Base-by-base conservation (phyloP, 2,888 invertebrate genomes). In the Phyllotreta striolata region DNA sequence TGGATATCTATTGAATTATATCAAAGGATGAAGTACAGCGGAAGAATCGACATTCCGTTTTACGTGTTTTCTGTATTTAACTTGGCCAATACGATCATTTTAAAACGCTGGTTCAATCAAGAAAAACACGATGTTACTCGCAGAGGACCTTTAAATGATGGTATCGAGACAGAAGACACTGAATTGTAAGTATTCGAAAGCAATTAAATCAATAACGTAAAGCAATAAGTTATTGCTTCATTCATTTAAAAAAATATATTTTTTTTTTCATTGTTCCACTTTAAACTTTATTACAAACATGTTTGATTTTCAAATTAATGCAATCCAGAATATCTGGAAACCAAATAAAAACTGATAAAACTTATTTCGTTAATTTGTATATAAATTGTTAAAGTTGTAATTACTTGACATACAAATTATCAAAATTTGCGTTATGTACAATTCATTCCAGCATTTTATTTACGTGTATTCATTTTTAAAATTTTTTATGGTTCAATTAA, bases 161-260 rank as follows among this genome's bases (percentile, higher is more conserved):
- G n/a, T 57, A 6, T 6, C 9, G 39, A 13, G 34, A 6, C n/a
- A 35, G 49, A 35, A 51, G 51, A 9, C 9, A 51, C 34, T 24
- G 51, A 51, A 51, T 13, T 58, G 58, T 58, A 39, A 58, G 58
- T 58, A 58, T 39, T 43, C 8, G 43, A 44, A 47, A 13, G n/a
- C 8, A 12, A 43, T 13, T 43, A n/a, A 12, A 6, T 8, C 7
- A 1, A n/a, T 5, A 9, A 7, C 6, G n/a, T 12, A 6, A 12
- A 10, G 6, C 6, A 43, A 43, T 12, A 43, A 10, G 6, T 43
- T 9, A 13, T 43, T 43, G 9, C 13, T 12, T 43, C 4, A 6
- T 43, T 10, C 6, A 43, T 43, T 10, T n/a, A n/a, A 6, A 6
- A 10, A 12, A 43, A 12, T 8, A n/a, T 43, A 1, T 10, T 13